Base-by-base conservation (phyloP, 2,113 vertebrate species). In the Puma concolor region DNA sequence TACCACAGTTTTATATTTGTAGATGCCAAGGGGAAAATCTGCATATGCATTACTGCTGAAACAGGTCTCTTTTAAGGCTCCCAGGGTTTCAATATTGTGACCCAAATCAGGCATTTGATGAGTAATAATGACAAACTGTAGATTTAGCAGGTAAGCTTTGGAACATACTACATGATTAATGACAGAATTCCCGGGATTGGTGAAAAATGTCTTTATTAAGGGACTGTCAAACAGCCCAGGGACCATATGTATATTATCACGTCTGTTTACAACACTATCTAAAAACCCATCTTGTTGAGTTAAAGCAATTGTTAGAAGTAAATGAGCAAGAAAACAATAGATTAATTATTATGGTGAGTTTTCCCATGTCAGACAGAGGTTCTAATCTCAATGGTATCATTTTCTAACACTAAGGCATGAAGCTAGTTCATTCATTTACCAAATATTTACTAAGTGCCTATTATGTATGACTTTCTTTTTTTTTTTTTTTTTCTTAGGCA, bases 61-160 rank as follows among this genome's bases (percentile, higher is more conserved):
- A 77, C 52, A 98, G 31, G 71, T 98, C 38, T 96, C 87, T 89
- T 97, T 98, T 97, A 98, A 91, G 72, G 23, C 25, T 96, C 92
- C 69, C 81, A 71, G n/a, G 91, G 76, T 98, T 98, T 98, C 64
- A 98, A 81, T 91, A 89, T 91, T 79, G 33, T 97, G 80, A 98
- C 86, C 97, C 69, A 98, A 94, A 98, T 98, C 86, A 98, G 88
- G 79, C 96, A 97, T 96, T 97, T 88, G 92, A 89, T 96, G 63
- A 89, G 71, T 87, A 57, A 87, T 94, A 89, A 89, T 97, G 91
- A 96, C 93, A 98, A 96, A 95, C 7, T 96, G 31, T 66, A 93
- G 90, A 81, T 72, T 93, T 0, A 97, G 16, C 36, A 84, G 91
- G 86, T 74, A 76, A 87, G 96, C 82, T 17, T 79, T 94, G 93